Evolutionary conservation across 2,888 invertebrate species (phyloP).

Genomic region (Drosophila cyrtoloma): DNA sequence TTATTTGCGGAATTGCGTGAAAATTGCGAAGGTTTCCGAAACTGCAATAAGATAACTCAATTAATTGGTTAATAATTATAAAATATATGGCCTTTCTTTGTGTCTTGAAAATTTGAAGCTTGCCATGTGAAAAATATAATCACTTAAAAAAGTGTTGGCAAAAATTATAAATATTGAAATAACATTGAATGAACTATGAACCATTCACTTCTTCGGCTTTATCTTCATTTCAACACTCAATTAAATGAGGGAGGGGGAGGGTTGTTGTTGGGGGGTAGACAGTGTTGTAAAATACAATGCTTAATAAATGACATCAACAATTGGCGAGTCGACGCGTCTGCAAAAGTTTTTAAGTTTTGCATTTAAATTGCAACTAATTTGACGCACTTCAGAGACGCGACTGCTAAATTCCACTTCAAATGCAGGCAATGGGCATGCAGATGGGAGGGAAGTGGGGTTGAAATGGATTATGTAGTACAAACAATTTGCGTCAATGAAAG

Average conservation of each 20-base stretch:
- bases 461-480: constrained; percentile 64
- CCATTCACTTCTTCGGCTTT: neutral
- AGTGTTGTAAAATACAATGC: constrained; percentile 41
- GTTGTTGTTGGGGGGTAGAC: neutral
- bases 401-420: constrained; percentile 69
- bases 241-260: constrained; percentile 37
- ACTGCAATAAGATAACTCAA: neutral
- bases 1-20: constrained; percentile 22
- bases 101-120: neutral
- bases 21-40: constrained; percentile 22
- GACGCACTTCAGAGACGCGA: constrained; percentile 49
- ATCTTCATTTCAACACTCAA: constrained; percentile 19
- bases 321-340: constrained; percentile 16
- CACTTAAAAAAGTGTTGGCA: neutral
- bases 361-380: constrained; percentile 82
- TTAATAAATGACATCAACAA: constrained; percentile 52
- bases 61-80: neutral
- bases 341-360: constrained; percentile 64
- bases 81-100: neutral
- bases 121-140: neutral
- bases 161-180: neutral
- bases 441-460: neutral
- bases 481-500: constrained; percentile 79
- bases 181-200: neutral
- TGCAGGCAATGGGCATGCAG: constrained; percentile 53